Evolutionary conservation across 2,113 vertebrate genomes (phyloP), one percentile per base, ranked within the genome.

Genomic region (Elanus axillaris): DNA sequence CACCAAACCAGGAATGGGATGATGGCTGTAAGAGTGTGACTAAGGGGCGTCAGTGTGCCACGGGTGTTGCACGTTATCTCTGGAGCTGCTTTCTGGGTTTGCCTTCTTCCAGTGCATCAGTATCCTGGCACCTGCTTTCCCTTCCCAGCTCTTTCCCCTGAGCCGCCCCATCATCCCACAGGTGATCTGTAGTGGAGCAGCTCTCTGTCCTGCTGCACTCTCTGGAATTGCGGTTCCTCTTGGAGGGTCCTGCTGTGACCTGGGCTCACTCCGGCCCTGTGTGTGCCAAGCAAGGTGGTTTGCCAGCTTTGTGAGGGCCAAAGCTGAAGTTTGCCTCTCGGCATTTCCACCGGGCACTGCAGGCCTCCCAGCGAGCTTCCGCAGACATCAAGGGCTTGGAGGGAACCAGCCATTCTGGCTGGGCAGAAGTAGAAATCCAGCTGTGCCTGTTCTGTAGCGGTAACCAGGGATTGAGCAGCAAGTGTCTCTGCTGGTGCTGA

Each of bases 351-450:
- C 9, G 1, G 63, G 38, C 22, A 73, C 75, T 74, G 75, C n/a
- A 43, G 74, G 64, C 60, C 38, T 90, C 52, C 16, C 23, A n/a
- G 47, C 0, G 0, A 88, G 42, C 38, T 56, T 76, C 52, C 36
- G 17, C 36, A 72, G 71, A 68, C 52, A 72, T 87, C 43, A 75
- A 67, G 53, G 32, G 27, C 53, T 85, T 9, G 6, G 85, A 56
- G 31, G n/a, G 79, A 93, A 64, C 67, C 87, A 69, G 85, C 77
- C 34, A 1, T 93, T 90, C 87, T 94, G 69, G 53, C 48, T 89
- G 78, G 21, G 42, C 64, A 78, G 56, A 94, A 85, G 52, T 36
- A 75, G 80, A 79, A 80, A 94, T 91, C 80, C 68, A 87, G 68
- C 86, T 81, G 75, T 8, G 21, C 88, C 86, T 73, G 83, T 86